Evolutionary conservation across 1,140 invertebrate species (phyloP), one percentile per base, ranked within the genome.

Genomic region (Drosophila bocki): DNA sequence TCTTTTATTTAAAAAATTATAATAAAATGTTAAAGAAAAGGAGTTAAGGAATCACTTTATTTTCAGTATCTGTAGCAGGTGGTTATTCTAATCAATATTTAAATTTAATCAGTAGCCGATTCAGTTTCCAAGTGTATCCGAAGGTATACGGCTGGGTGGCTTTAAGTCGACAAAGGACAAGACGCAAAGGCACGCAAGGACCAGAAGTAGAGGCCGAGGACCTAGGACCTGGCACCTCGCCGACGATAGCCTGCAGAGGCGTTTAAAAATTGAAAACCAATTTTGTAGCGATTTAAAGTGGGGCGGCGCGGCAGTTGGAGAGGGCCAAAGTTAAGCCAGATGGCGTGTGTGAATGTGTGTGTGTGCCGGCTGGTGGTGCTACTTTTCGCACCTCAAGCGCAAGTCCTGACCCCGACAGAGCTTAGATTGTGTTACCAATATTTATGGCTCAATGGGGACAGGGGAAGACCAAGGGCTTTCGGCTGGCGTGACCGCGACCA

Each of bases 261-360:
- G 78, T 85, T 90, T 90, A 85, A 90, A 90, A 90, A 90, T 90
- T 90, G 85, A 90, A 90, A 90, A 90, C 81, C 85, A 90, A 90
- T 90, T 90, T 90, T 70, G 81, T 70, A 90, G 75, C 85, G 85
- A 90, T 90, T 90, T 85, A 82, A 88, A 76, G 63, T 53, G 53
- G 19, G 12, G 19, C 32, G 64, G 63, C 67, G n/a, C 9, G 61
- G 70, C 75, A 58, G 62, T 78, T 68, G 50, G 54, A 32, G 44
- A 51, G 68, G 51, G 60, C n/a, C 42, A 35, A 53, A 63, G 53
- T 48, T 45, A 17, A 11, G 42, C 54, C 56, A 57, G 47, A 41
- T 51, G 51, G 70, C 60, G 7, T 74, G 81, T 72, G 57, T 37
- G 17, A 33, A 9, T 17, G n/a, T 0, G 48, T 75, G 62, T 50